Evolutionary conservation across 2,888 invertebrate species (phyloP), one percentile per base, ranked within the genome.

Genomic region (Mythimna pallens): DNA sequence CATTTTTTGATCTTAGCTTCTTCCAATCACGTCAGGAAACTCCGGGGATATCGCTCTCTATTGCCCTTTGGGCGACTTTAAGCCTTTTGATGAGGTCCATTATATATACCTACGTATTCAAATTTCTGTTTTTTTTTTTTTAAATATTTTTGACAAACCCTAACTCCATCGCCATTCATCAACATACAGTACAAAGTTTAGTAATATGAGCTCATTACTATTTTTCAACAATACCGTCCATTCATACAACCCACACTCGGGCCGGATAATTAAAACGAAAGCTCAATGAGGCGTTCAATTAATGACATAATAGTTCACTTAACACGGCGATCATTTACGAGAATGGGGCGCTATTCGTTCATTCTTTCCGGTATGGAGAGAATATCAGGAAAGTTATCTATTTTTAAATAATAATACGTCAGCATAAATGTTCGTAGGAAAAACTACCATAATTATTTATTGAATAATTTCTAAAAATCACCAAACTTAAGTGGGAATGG

Each of bases 261-360:
- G 66, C 81, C 79, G 79, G 79, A 79, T 79, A 79, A 79, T 79
- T 79, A 79, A 81, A 81, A 79, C 52, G 79, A 76, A 76, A 57
- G 76, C 79, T 64, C 79, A 79, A 81, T 79, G 79, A 81, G 79
- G 70, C 79, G 81, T 81, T 79, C 79, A 81, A 79, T 79, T 81
- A 79, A 79, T 81, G 77, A 77, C 79, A 77, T 79, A 77, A 79
- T 79, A 77, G 79, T 81, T 81, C 79, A 79, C 81, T 81, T 77
- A 79, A 77, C 79, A 76, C 77, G 59, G 25, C 77, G 66, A 81
- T 79, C 63, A 79, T 77, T 81, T 67, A 79, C 76, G 79, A 70
- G 70, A 80, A 75, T 65, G 68, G 77, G 25, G 59, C 40, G 55
- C 52, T 30, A 57, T 73, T 73, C 73, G 67, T 70, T 81, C 65